Evolutionary conservation across 2,888 invertebrate genomes (phyloP).

Genomic region (Malachius bipustulatus): DNA sequence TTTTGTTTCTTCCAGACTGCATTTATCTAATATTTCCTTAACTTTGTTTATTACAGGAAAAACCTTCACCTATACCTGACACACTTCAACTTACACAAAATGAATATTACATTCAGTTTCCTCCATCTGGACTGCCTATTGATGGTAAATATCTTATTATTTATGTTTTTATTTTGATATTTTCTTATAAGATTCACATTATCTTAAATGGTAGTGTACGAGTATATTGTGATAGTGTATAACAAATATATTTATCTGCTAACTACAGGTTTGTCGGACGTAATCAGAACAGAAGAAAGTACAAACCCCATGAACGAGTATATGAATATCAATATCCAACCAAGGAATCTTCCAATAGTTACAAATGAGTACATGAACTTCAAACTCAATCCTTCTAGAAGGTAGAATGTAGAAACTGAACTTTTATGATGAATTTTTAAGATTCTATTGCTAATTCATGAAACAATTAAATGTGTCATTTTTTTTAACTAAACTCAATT

Average conservation of each 20-base stretch:
- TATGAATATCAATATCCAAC: neutral
- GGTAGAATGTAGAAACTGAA: no score
- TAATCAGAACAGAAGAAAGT: neutral
- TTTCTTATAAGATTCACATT: no score
- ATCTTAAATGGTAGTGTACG: no score
- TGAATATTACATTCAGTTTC: conserved; percentile 42
- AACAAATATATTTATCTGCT: conserved; percentile 1
- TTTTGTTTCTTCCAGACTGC: no score
- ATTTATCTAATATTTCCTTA: no score
- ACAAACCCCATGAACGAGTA: neutral
- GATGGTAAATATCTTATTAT: conserved; percentile 32
- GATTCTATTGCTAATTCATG: no score
- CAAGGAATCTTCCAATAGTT: neutral
- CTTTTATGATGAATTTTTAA: no score
- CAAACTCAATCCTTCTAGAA: neutral
- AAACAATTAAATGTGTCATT: no score
- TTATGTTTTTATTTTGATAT: neutral
- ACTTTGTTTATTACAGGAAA: conserved; percentile 24
- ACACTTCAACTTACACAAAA: conserved; percentile 24
- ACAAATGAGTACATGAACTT: conserved; percentile 1
- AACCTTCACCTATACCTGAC: conserved; percentile 27
- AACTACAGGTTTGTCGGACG: neutral
- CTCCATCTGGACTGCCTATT: conserved; percentile 41
- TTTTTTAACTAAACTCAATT: no score
- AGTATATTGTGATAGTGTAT: neutral